Evolutionary conservation across 2,888 invertebrate genomes (phyloP).

Genomic region (Nemurella pictetii): DNA sequence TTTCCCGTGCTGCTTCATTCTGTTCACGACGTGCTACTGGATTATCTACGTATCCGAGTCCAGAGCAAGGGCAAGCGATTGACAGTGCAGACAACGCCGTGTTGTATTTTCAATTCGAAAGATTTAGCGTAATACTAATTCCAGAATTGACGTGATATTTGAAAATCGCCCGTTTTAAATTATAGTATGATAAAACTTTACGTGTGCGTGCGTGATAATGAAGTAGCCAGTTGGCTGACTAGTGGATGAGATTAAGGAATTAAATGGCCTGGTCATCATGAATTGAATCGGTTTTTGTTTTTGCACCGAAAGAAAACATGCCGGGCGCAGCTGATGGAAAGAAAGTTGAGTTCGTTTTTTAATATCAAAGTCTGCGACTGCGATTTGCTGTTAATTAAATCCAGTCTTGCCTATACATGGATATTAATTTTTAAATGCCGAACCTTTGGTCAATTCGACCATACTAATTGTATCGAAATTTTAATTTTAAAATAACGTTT

Average conservation of each 20-base stretch:
- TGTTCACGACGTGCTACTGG: conserved; percentile 64
- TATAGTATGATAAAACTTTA: neutral
- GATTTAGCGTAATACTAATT: neutral
- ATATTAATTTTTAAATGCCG: neutral
- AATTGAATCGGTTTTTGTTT: too few relatives aligned
- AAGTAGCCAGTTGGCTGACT: neutral
- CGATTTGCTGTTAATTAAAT: neutral
- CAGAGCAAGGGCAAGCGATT: conserved; percentile 35
- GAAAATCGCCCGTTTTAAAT: neutral
- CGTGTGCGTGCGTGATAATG: neutral
- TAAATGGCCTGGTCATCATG: too few relatives aligned
- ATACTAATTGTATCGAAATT: neutral
- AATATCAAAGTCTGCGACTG: neutral
- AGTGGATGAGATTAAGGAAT: too few relatives aligned
- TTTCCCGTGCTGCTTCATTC: conserved; percentile 61
- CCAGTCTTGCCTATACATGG: neutral
- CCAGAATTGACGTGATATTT: neutral
- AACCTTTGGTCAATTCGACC: neutral
- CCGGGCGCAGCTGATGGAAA: neutral
- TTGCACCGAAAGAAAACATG: too few relatives aligned
- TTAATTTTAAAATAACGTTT: neutral
- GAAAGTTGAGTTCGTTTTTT: neutral
- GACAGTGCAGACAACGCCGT: conserved; percentile 10
- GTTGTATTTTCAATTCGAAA: neutral
- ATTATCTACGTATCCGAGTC: conserved; percentile 64